These are phyloP conservation scores for Marmota monax DNA, from an alignment of 2,113 vertebrate genomes.

Conservation along the genomic window DNA sequence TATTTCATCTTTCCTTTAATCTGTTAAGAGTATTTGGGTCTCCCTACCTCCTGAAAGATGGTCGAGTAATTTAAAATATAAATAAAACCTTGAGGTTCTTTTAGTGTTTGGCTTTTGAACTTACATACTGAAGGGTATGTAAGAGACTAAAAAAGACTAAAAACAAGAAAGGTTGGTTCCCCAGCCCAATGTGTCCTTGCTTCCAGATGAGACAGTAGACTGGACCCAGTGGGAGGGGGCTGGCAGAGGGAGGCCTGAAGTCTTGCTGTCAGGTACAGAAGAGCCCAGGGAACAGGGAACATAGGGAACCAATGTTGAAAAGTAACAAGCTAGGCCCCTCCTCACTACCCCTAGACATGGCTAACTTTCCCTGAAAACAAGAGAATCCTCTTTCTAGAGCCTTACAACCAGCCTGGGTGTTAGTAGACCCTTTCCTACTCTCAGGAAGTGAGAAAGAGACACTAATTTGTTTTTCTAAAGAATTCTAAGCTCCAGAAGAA, in stretches of 20 bases:
- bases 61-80: conserved; percentile 13
- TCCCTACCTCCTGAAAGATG: not conserved
- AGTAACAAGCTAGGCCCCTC: not conserved
- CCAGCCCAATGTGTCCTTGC: not conserved
- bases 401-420: not conserved
- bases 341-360: not conserved
- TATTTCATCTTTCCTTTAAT: not conserved
- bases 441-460: not conserved
- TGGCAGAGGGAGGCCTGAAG: not conserved
- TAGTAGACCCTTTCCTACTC: not conserved
- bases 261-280: not conserved
- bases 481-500: conserved; percentile 18
- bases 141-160: not conserved
- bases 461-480: conserved; percentile 21
- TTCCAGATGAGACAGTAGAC: not conserved
- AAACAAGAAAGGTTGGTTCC: conserved; percentile 28
- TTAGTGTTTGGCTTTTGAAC: conserved; percentile 29
- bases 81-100: conserved; percentile 13
- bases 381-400: not conserved
- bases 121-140: not conserved
- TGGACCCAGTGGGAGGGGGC: no score
- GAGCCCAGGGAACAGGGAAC: not conserved
- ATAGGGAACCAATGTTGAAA: no score
- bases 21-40: conserved; percentile 1
- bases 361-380: not conserved